Base-by-base conservation (phyloP, 2,797 vertebrate species). In the Petrocephalus sullivani region DNA sequence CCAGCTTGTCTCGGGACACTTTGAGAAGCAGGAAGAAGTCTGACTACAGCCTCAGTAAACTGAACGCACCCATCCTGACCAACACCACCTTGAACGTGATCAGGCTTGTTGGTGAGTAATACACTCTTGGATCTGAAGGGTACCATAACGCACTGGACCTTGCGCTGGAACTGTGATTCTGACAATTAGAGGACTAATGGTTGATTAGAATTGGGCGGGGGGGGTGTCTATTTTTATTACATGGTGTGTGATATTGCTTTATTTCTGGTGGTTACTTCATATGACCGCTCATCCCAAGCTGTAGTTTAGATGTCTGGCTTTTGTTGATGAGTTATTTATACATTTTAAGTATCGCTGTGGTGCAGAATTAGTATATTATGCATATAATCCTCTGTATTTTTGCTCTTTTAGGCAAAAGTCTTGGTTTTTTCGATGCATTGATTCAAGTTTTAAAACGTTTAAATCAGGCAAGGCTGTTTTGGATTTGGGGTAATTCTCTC, bases 81-180 rank as follows among this genome's bases (percentile, higher is more conserved):
- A 99, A 99, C 94, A 99, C 98, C 92, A 99, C 98, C 0, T 94
- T 99, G 92, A 99, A 99, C 90, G 97, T 99, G 92, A 97, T 98
- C 94, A 96, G 98, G 75, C 98, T 99, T 87, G 98, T 99, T 23
- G 98, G 98, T 99, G 95, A 92, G 98, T 97, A 94, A 88, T 92
- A 58, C 8, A 1, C 85, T 64, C 23, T 57, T 71, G 83, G 85
- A 89, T 58, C 60, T 19, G n/a, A 88, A 88, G 88, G 19, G 23
- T 87, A 71, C 19, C 61, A 82, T 90, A 64, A 88, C 87, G 71
- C 88, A 90, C 61, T 90, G 89, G 87, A 89, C 87, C 51, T 87
- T 85, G 89, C 41, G 88, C 85, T 84, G 88, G 90, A 87, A 91
- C 91, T 91, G 91, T 88, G 88, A 90, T 93, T 92, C 89, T 88